Percentiles rank a stretch among this genome's conserved stretches.
phyloP scores from a whole-genome alignment of 1,140 invertebrate genomes.

The Tigriopus japonicus region DNA sequence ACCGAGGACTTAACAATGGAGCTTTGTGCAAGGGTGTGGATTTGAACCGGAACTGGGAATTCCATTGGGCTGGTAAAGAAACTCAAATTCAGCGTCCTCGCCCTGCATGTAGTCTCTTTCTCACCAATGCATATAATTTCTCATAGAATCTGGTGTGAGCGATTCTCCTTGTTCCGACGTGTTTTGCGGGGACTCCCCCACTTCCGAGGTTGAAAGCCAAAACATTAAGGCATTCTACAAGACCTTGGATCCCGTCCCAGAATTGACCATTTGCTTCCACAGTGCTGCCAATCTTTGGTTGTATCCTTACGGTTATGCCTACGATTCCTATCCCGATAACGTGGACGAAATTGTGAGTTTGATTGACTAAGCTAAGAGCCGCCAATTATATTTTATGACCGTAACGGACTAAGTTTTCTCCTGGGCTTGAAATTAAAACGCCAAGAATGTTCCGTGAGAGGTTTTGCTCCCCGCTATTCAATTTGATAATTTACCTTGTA shows the following conservation, averaged over 20 bases:
- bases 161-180: conserved; percentile 24
- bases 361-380: background rate
- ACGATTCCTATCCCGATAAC: conserved; percentile 20
- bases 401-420: too few relatives aligned
- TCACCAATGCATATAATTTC: background rate
- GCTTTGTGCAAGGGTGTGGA: conserved; percentile 20
- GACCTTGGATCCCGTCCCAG: background rate
- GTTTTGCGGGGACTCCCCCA: conserved; percentile 27
- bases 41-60: conserved; percentile 22
- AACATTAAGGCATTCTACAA: conserved; percentile 6
- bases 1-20: conserved; percentile 14
- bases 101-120: background rate
- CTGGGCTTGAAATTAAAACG: background rate
- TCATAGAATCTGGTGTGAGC: conserved; percentile 18
- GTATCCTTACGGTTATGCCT: conserved; percentile 17
- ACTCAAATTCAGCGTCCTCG: too few relatives aligned
- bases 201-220: conserved; percentile 24
- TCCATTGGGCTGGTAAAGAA: conserved; percentile 16
- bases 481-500: conserved; percentile 19
- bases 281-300: conserved; percentile 6
- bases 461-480: background rate
- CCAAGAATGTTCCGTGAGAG: background rate
- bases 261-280: conserved; percentile 3
- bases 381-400: background rate
- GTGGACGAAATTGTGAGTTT: conserved; percentile 22